Evolutionary conservation across 2,797 vertebrate species (phyloP).

Genomic region (Macrochelys suwanniensis): DNA sequence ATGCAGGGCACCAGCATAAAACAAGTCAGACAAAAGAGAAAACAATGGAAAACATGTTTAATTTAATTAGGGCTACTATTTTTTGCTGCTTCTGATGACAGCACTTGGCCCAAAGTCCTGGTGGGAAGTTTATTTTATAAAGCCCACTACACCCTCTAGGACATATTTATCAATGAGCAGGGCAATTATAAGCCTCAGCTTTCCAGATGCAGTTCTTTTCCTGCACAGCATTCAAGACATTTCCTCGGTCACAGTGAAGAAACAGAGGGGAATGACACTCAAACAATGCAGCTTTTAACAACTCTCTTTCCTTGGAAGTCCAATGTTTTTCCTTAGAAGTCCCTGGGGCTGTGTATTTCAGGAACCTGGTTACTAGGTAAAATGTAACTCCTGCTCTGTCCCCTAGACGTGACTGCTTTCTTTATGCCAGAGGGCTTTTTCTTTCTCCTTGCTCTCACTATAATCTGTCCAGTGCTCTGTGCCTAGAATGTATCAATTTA

Average conservation of each 20-base stretch:
- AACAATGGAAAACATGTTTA: background rate
- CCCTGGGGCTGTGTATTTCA: background rate
- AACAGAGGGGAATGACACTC: background rate
- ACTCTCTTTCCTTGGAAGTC: background rate
- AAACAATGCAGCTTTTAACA: background rate
- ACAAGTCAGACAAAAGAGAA: background rate
- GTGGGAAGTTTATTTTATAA: background rate
- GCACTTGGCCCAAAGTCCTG: background rate
- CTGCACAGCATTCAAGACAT: background rate
- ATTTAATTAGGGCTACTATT: background rate
- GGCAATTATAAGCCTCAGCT: background rate
- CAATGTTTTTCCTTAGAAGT: background rate
- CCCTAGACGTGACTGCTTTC: background rate
- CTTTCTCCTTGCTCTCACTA: background rate
- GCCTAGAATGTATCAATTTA: background rate
- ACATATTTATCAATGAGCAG: background rate
- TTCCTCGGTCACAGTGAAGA: background rate
- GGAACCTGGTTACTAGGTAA: background rate
- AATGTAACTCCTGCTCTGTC: background rate
- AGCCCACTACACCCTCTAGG: background rate
- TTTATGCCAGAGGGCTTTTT: background rate
- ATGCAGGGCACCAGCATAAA: background rate
- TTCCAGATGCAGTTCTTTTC: background rate
- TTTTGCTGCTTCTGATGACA: background rate
- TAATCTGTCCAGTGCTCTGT: background rate